Evolutionary conservation across 2,888 invertebrate species (phyloP).

Genomic region (Macrosoma leucophasiata): DNA sequence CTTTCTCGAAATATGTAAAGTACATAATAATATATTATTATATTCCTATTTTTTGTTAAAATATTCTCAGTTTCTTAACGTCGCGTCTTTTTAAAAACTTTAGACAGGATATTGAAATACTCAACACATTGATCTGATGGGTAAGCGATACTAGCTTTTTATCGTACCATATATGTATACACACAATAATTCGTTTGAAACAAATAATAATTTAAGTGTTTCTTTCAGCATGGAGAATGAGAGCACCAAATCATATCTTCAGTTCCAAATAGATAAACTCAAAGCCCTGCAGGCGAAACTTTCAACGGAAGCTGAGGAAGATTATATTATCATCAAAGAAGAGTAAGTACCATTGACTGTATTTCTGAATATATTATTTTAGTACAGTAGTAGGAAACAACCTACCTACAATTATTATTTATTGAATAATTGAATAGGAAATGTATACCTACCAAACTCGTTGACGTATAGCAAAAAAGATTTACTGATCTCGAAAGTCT

Average conservation of each 20-base stretch:
- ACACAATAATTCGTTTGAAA: too few relatives aligned
- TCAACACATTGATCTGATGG: too few relatives aligned
- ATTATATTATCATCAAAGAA: slow-evolving; percentile 47
- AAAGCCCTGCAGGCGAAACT: slow-evolving; percentile 58
- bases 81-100: too few relatives aligned
- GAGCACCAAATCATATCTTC: slow-evolving; percentile 56
- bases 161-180: too few relatives aligned
- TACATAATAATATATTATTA: too few relatives aligned
- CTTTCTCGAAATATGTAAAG: too few relatives aligned
- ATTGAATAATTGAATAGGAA: slow-evolving; percentile 12
- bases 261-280: slow-evolving; percentile 56
- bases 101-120: too few relatives aligned
- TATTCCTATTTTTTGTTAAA: too few relatives aligned
- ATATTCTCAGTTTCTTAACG: too few relatives aligned
- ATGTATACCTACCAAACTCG: slow-evolving; percentile 9
- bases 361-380: too few relatives aligned
- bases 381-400: background rate
- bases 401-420: background rate
- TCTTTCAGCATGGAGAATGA: slow-evolving; percentile 48
- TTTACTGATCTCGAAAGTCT: slow-evolving; percentile 24
- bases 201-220: slow-evolving; percentile 4
- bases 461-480: slow-evolving; percentile 12
- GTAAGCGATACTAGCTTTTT: too few relatives aligned
- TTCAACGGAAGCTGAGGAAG: slow-evolving; percentile 45
- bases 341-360: slow-evolving; percentile 65